phyloP scores from a whole-genome alignment of 2,888 invertebrate genomes.

The Brachyopa scutellaris region DNA sequence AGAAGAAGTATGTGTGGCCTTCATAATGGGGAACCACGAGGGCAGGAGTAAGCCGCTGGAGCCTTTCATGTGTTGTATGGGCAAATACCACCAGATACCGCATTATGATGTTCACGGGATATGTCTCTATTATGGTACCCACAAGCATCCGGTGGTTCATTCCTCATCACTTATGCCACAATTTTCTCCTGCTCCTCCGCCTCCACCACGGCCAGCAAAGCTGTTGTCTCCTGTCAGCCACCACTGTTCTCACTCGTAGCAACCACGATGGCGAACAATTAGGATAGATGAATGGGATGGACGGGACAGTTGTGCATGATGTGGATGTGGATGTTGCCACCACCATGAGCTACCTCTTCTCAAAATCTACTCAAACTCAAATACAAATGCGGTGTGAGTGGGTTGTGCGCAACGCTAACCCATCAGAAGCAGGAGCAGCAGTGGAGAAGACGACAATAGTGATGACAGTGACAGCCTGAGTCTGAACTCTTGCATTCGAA shows the following conservation, averaged over 20 bases:
- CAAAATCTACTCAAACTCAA: constrained; percentile 62
- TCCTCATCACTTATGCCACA: constrained; percentile 69
- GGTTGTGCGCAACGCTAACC: constrained; percentile 13
- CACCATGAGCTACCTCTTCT: constrained; percentile 6
- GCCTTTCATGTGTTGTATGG: constrained; percentile 60
- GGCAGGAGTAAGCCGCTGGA: constrained; percentile 54
- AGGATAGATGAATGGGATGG: constrained; percentile 55
- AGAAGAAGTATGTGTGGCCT: constrained; percentile 35
- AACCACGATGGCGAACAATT: constrained; percentile 49
- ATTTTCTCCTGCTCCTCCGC: constrained; percentile 36
- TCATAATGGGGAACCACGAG: constrained; percentile 52
- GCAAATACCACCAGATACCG: constrained; percentile 67
- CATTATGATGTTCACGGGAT: constrained; percentile 69
- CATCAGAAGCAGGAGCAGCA: background rate
- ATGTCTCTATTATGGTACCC: constrained; percentile 63
- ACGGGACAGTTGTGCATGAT: constrained; percentile 53
- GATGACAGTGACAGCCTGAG: constrained; percentile 41
- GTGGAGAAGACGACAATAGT: constrained; percentile 13
- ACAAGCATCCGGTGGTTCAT: constrained; percentile 68
- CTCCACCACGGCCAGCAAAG: background rate
- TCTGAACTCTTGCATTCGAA: too few species aligned
- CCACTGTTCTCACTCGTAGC: constrained; percentile 43
- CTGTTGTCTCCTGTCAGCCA: constrained; percentile 4
- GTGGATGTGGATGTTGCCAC: constrained; percentile 12
- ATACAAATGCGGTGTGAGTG: constrained; percentile 54